Evolutionary conservation across 2,113 vertebrate species (phyloP).

Genomic region (Vidua macroura): DNA sequence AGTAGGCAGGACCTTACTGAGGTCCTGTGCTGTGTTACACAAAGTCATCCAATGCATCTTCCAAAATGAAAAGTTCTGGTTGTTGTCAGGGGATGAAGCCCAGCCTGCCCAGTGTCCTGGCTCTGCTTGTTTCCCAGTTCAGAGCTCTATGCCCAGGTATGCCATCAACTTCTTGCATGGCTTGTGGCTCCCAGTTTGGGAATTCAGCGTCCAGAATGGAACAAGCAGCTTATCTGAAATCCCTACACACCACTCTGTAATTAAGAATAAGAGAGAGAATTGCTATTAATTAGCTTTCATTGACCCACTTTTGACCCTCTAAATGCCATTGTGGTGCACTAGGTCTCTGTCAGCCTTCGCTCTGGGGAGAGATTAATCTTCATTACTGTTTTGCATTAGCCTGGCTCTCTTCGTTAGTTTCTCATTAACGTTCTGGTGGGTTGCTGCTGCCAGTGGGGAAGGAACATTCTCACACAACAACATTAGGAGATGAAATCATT

Average conservation of each 20-base stretch:
- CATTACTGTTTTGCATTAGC: slow-evolving; percentile 23
- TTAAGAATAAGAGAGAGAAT: slow-evolving; percentile 33
- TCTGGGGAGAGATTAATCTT: slow-evolving; percentile 47
- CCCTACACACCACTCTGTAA: neutral
- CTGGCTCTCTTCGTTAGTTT: neutral
- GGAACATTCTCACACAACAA: neutral
- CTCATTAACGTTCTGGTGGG: neutral
- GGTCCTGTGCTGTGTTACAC: neutral
- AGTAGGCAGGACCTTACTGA: neutral
- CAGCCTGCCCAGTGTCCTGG: neutral
- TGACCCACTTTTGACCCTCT: slow-evolving; percentile 49
- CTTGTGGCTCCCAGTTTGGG: neutral
- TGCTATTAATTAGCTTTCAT: slow-evolving; percentile 46
- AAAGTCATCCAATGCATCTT: neutral
- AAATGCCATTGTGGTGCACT: neutral
- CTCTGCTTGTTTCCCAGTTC: neutral
- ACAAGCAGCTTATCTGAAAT: slow-evolving; percentile 11
- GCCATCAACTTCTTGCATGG: neutral
- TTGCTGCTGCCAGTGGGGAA: neutral
- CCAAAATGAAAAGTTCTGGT: neutral
- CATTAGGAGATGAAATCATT: neutral
- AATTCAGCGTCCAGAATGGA: neutral
- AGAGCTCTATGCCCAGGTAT: neutral
- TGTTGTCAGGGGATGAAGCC: neutral
- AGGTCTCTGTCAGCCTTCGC: neutral